Evolutionary conservation across 1,140 invertebrate species (phyloP), one percentile per base, ranked within the genome.

Genomic region (Sitophilus oryzae): DNA sequence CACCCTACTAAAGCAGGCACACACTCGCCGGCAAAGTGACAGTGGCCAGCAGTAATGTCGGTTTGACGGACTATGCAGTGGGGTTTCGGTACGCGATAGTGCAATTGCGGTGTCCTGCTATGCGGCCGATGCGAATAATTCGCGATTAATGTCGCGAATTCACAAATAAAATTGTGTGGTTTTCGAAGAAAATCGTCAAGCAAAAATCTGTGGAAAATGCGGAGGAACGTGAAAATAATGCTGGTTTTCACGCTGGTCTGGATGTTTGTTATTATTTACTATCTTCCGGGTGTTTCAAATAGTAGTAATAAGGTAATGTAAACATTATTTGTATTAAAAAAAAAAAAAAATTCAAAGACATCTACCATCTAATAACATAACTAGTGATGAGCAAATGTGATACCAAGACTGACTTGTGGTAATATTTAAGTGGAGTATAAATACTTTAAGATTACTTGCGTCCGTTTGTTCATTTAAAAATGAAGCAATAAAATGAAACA

Each of bases 221-320:
- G 74, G 55, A 65, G 74, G 45, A 76, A 76, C 64, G 68, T 75
- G 22, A 76, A 76, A 65, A 61, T 76, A 35, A 58, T 76, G 52
- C 59, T 76, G 51, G 59, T 75, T 20, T 74, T 75, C 47, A 73
- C 73, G 14, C 66, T 74, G 52, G 66, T 71, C 22, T 76, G 75
- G 75, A 75, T 76, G 72, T 76, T 76, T 65, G 74, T 73, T 54
- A 72, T 76, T 50, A 66, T 76, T 59, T 76, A 75, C 59, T 76
- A 76, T 61, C 63, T 76, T 23, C 54, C 54, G 14, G 40, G 46
- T 15, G 47, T 51, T n/a, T 22, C 54, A 3, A 44, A 56, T 20
- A 44, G 50, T 50, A 41, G 40, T 19, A 50, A 44, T 30, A 56
- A 56, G 54, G 54, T 56, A 56, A 36, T 11, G 5, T 44, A 44